These are phyloP conservation scores for Nephrotoma appendiculata DNA, from an alignment of 2,888 invertebrate species.

Conservation along the genomic window DNA sequence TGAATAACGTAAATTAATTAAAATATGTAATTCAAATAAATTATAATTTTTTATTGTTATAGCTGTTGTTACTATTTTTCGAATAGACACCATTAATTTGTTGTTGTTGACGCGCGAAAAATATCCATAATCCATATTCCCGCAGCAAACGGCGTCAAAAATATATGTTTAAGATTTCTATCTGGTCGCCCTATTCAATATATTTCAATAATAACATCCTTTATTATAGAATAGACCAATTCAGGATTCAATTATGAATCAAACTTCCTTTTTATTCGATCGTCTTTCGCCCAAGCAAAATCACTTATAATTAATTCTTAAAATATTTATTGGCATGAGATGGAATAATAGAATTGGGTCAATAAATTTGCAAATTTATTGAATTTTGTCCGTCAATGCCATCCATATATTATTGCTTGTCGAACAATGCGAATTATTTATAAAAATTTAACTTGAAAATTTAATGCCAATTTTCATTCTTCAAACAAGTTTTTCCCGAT, in stretches of 20 bases:
- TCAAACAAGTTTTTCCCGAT: not conserved
- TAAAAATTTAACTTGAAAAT: not conserved
- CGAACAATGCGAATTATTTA: not conserved
- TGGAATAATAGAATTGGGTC: not conserved
- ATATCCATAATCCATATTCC: not conserved
- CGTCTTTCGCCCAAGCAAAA: not conserved
- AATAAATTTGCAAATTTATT: not conserved
- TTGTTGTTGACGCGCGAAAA: not conserved
- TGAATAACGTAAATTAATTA: not conserved
- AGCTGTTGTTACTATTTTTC: not conserved
- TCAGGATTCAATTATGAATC: not conserved
- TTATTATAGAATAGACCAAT: not conserved
- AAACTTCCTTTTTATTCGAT: not conserved
- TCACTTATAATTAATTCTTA: not conserved
- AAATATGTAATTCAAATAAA: not conserved
- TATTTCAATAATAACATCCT: not conserved
- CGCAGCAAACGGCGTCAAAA: not conserved
- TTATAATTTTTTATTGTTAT: not conserved
- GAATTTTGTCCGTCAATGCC: not conserved
- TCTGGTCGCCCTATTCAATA: not conserved
- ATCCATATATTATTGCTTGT: not conserved
- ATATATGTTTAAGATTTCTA: not conserved
- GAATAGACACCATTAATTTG: not conserved
- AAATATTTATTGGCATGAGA: not conserved
- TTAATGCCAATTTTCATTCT: not conserved